Evolutionary conservation across 2,888 invertebrate genomes (phyloP), one percentile per base, ranked within the genome.

Genomic region (Gari tellinella): DNA sequence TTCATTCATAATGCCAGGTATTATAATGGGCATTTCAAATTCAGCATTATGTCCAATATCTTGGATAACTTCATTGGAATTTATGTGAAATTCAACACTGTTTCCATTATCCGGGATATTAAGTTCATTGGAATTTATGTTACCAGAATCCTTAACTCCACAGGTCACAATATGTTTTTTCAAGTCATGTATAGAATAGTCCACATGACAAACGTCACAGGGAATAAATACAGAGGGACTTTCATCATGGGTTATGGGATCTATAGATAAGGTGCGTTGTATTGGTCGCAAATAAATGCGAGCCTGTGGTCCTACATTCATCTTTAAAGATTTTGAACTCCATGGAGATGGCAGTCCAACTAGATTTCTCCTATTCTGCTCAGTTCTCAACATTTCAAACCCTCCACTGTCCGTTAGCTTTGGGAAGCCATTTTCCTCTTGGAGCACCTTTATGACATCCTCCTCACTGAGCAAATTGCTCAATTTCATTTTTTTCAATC

Each of bases 251-350:
- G 14, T 7, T 17, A 45, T 52, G 7, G 38, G 41, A 26, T 49
- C 17, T 7, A 21, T 8, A 19, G 52, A 41, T 41, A 58, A 57
- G 31, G 26, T 48, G n/a, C 51, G 43, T 45, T 69, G 69, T n/a
- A 74, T 61, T n/a, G 65, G 69, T 19, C 74, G 15, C 8, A 74
- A 41, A 40, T 65, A 74, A 4, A 65, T 62, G 21, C 38, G 55
- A 15, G 65, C 25, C 38, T 74, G 74, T 25, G 51, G 19, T 10
- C 67, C 61, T 2, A 74, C 46, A 48, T 57, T 65, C 0, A 12
- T 14, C 62, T 69, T 63, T 26, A 69, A 41, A 8, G 56, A 46
- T 37, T 65, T 65, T 14, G 62, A 40, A 5, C 31, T 43, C 65
- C 69, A 69, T 43, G 10, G 19, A 26, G 55, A 57, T 26, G 58